Base-by-base conservation (phyloP, 1,140 invertebrate genomes). In the Vollenhovia emeryi region DNA sequence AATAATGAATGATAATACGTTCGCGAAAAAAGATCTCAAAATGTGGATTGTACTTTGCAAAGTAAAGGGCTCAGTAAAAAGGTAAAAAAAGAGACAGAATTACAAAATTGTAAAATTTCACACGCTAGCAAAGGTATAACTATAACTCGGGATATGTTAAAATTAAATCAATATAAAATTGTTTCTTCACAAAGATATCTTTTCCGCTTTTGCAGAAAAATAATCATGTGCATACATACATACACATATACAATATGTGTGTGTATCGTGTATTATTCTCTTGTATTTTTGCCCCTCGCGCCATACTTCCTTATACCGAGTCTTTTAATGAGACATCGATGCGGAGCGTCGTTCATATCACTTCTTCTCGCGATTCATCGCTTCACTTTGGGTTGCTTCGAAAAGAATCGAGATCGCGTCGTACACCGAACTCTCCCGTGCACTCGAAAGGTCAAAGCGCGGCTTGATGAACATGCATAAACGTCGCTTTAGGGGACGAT, bases 321-420 rank as follows among this genome's bases (percentile, higher is more conserved):
- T 13, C 7, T n/a, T 78, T 78, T 24, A 78, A 24, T 50, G 2
- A 24, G 11, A 68, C 15, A 13, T 33, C n/a, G n/a, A 13, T 5
- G 15, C 13, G 8, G n/a, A 11, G 0, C 4, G 30, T 64, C 43
- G 27, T 57, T 59, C 6, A 13, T 68, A 27, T 55, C 8, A 30
- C 24, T n/a, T 36, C 4, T 43, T 78, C 43, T 62, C 27, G 27
- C 15, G 21, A 66, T 45, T n/a, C 21, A 52, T 68, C 15, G 33
- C 13, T 24, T 79, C 8, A 33, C 9, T 21, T 79, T 50, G 40
- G 33, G 13, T 66, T 36, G 8, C 43, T 18, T 78, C 27, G 13
- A 50, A 75, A 40, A 24, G n/a, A 79, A 79, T 66, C 75, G 43
- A 79, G n/a, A 50, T 50, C 27, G 57, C 55, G 27, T 64, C 73